phyloP scores from a whole-genome alignment of 2,888 invertebrate genomes.

The Luperina nickerlii region DNA sequence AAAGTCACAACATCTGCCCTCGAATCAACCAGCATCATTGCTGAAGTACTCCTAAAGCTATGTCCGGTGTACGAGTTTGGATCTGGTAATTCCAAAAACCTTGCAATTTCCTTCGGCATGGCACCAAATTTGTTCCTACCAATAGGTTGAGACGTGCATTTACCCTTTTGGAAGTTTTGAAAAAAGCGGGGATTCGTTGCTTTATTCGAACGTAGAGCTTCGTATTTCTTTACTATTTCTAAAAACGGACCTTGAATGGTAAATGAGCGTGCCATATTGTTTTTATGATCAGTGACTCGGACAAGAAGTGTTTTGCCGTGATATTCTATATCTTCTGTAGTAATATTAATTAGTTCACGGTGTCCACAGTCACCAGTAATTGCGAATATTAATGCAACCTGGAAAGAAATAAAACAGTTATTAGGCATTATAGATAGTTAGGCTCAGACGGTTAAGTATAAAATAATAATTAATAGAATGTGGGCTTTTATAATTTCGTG shows the following conservation, averaged over 20 bases:
- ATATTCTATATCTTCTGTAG: conserved; percentile 19
- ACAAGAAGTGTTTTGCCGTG: conserved; percentile 23
- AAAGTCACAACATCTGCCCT: not conserved
- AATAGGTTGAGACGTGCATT: conserved; percentile 25
- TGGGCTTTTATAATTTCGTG: no score
- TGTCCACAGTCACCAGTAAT: conserved; percentile 16
- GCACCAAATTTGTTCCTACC: conserved; percentile 27
- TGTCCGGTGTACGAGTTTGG: conserved; percentile 33
- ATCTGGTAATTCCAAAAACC: conserved; percentile 23
- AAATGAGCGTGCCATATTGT: conserved; percentile 23
- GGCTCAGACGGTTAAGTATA: no score
- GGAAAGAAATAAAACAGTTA: conserved; percentile 1
- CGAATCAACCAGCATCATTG: not conserved
- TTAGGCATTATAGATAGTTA: not conserved
- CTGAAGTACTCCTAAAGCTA: conserved; percentile 17
- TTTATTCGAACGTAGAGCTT: conserved; percentile 15
- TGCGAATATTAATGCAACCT: conserved; percentile 36
- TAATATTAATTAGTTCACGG: conserved; percentile 12
- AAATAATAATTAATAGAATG: no score
- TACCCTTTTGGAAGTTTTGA: conserved; percentile 29
- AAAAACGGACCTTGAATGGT: conserved; percentile 34
- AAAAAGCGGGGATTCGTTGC: not conserved
- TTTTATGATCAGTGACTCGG: conserved; percentile 8
- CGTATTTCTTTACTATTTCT: conserved; percentile 39
- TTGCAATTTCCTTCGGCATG: conserved; percentile 34